Conservation (phyloP, 2,888 invertebrate genomes). For the Macaria notata region DNA sequence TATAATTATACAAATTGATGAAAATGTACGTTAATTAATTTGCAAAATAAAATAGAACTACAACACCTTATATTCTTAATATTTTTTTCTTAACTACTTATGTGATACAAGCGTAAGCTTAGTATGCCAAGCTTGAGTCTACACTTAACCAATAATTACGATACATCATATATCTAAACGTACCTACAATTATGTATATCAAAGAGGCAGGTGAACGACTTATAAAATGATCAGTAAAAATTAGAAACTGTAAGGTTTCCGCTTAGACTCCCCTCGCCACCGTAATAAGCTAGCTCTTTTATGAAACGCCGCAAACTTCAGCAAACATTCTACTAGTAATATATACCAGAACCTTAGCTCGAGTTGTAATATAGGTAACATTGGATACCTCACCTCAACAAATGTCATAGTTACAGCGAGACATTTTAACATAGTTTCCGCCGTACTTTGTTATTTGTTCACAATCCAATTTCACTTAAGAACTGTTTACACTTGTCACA, state of each 20-base stretch:
- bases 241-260: slow-evolving; percentile 21
- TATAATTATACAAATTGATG: no score
- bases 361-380: no score
- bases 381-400: slow-evolving; percentile 54
- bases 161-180: no score
- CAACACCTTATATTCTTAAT: no score
- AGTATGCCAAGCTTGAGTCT: no score
- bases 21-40: no score
- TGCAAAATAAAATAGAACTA: no score
- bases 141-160: no score
- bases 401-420: slow-evolving; percentile 57
- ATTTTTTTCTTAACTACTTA: no score
- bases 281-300: slow-evolving; percentile 4
- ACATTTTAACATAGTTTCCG: slow-evolving; percentile 62
- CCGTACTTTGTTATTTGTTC: slow-evolving; percentile 54
- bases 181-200: not conserved
- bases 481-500: slow-evolving; percentile 53
- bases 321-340: slow-evolving; percentile 2
- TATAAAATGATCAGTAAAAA: slow-evolving; percentile 26
- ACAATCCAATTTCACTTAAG: slow-evolving; percentile 63
- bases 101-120: no score
- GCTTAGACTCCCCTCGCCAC: slow-evolving; percentile 9
- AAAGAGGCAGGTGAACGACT: slow-evolving; percentile 17
- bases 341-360: not conserved
- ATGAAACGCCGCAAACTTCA: slow-evolving; percentile 8